These are phyloP conservation scores for Mus minutoides DNA, from an alignment of 2,797 vertebrate genomes.

Conservation along the genomic window DNA sequence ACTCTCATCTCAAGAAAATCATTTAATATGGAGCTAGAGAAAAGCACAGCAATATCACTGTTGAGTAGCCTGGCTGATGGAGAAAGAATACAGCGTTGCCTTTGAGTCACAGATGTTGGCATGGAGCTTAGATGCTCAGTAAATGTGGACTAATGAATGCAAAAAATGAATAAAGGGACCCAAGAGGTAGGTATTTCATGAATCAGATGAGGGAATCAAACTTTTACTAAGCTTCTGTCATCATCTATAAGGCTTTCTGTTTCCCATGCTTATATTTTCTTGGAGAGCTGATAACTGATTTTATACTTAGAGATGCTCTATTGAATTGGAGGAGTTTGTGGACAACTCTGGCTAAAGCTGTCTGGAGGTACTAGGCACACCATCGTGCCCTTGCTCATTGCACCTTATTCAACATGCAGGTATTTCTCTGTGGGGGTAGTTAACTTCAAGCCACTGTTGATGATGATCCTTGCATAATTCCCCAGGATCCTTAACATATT, in stretches of 20 bases:
- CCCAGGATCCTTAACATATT: background rate
- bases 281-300: background rate
- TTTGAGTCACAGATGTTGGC: background rate
- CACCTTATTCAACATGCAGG: background rate
- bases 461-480: background rate
- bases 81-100: constrained; percentile 1
- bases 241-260: background rate
- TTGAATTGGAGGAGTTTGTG: background rate
- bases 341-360: background rate
- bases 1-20: background rate
- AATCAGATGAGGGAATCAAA: background rate
- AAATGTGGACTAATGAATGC: constrained; percentile 19
- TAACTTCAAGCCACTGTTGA: background rate
- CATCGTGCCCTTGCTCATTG: background rate
- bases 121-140: background rate
- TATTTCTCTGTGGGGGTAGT: constrained; percentile 6
- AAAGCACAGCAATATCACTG: background rate
- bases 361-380: background rate
- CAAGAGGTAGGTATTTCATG: background rate
- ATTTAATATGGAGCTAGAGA: background rate
- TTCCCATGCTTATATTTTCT: background rate
- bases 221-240: background rate
- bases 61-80: background rate
- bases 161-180: background rate
- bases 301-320: background rate